Evolutionary conservation across 2,888 invertebrate genomes (phyloP).

Genomic region (Papilio elwesi): DNA sequence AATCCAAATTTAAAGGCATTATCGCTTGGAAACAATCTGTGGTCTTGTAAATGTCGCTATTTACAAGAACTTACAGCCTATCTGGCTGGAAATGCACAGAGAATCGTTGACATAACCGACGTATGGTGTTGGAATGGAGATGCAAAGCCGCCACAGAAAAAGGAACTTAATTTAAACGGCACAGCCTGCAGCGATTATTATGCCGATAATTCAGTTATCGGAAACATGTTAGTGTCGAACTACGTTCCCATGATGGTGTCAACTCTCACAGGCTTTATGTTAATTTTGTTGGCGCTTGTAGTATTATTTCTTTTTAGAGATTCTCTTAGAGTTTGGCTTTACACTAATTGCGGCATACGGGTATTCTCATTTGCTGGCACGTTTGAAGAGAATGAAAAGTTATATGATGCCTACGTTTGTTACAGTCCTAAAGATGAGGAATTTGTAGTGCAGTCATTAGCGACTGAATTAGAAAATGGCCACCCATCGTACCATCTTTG

Average conservation of each 20-base stretch:
- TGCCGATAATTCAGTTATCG: constrained; percentile 92
- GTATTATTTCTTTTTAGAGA: constrained; percentile 94
- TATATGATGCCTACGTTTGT: constrained; percentile 96
- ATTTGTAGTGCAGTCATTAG: constrained; percentile 93
- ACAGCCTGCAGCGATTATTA: constrained; percentile 95
- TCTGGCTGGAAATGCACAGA: constrained; percentile 91
- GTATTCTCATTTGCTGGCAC: constrained; percentile 89
- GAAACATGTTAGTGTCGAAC: constrained; percentile 91
- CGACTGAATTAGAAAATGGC: constrained; percentile 93
- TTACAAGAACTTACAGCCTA: constrained; percentile 92
- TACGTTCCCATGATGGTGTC: constrained; percentile 93
- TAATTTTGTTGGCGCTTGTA: constrained; percentile 90
- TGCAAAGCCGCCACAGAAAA: constrained; percentile 89
- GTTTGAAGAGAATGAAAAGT: constrained; percentile 91
- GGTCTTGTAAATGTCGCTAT: constrained; percentile 96
- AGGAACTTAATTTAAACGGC: constrained; percentile 92
- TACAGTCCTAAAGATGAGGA: constrained; percentile 97
- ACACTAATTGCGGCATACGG: constrained; percentile 93
- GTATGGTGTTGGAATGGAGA: constrained; percentile 93
- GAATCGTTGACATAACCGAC: constrained; percentile 90
- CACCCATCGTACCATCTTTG: constrained; percentile 92
- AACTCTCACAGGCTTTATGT: constrained; percentile 89
- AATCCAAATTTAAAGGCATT: constrained; percentile 89
- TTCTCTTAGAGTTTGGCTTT: constrained; percentile 93
- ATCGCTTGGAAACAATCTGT: constrained; percentile 92